These are phyloP conservation scores for Takifugu bimaculatus DNA, from an alignment of 2,113 vertebrate genomes.

Conservation along the genomic window DNA sequence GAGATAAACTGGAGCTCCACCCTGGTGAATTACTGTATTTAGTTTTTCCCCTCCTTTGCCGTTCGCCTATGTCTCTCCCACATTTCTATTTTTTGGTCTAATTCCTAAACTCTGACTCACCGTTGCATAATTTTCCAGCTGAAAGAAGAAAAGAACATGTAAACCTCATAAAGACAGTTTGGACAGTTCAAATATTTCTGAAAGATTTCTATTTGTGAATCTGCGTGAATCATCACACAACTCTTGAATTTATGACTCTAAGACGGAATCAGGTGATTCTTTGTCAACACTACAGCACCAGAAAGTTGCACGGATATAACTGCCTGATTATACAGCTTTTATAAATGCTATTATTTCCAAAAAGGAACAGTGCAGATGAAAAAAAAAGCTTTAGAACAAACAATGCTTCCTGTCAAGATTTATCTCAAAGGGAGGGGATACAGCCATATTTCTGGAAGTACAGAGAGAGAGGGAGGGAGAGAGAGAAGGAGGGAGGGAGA, in stretches of 20 bases:
- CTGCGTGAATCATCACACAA: too few relatives aligned
- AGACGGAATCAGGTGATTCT: too few relatives aligned
- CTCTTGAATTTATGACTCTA: too few relatives aligned
- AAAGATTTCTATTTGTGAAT: too few relatives aligned
- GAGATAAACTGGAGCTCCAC: constrained; percentile 3
- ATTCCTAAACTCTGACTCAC: constrained; percentile 11
- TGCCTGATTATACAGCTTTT: too few relatives aligned
- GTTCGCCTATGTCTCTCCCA: not conserved
- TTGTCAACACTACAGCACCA: too few relatives aligned
- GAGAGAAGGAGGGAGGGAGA: constrained; percentile 4
- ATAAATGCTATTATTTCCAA: too few relatives aligned
- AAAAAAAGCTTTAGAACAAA: not conserved
- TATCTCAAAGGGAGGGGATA: not conserved
- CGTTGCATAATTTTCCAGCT: not conserved
- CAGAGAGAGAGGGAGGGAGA: not conserved
- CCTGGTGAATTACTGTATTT: constrained; percentile 14
- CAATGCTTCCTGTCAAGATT: not conserved
- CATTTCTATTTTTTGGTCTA: not conserved
- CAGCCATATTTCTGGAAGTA: constrained; percentile 1
- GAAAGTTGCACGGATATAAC: too few relatives aligned
- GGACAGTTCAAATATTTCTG: too few relatives aligned
- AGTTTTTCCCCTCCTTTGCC: constrained; percentile 7
- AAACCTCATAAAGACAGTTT: not conserved
- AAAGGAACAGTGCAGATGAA: too few relatives aligned
- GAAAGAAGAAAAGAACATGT: not conserved